phyloP scores from a whole-genome alignment of 1,140 invertebrate genomes.

The Ylistrum balloti region DNA sequence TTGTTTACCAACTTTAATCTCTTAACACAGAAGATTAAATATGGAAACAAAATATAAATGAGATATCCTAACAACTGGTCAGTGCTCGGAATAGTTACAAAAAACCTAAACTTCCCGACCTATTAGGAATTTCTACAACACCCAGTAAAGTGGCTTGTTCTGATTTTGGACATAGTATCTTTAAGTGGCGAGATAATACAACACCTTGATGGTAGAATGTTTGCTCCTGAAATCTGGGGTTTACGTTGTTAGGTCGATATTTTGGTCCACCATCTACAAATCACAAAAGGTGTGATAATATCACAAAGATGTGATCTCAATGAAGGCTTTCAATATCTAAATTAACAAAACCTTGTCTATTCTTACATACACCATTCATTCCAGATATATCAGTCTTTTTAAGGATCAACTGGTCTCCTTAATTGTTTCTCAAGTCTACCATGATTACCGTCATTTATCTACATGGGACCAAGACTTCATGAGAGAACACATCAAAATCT shows the following conservation, averaged over 20 bases:
- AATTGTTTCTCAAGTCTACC: too few relatives aligned
- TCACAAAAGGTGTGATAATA: slow-evolving; percentile 29
- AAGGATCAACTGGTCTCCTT: too few relatives aligned
- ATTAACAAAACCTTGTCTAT: neutral
- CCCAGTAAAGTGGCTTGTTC: neutral
- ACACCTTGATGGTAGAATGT: slow-evolving; percentile 57
- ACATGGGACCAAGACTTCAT: neutral
- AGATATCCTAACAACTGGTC: neutral
- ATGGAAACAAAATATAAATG: neutral
- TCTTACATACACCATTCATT: neutral
- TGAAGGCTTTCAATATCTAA: neutral
- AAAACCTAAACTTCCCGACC: slow-evolving; percentile 40
- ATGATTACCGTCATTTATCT: too few relatives aligned
- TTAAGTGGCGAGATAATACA: slow-evolving; percentile 46
- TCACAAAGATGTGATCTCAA: slow-evolving; percentile 50
- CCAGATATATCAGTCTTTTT: neutral
- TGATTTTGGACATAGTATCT: neutral
- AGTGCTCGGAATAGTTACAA: slow-evolving; percentile 29
- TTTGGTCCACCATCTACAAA: slow-evolving; percentile 65
- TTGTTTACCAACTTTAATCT: neutral
- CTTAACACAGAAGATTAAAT: neutral
- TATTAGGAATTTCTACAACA: slow-evolving; percentile 43
- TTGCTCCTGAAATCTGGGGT: slow-evolving; percentile 61
- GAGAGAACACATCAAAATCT: too few relatives aligned
- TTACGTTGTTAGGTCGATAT: slow-evolving; percentile 64